Base-by-base conservation (phyloP, 2,888 invertebrate species). In the Tuta absoluta region DNA sequence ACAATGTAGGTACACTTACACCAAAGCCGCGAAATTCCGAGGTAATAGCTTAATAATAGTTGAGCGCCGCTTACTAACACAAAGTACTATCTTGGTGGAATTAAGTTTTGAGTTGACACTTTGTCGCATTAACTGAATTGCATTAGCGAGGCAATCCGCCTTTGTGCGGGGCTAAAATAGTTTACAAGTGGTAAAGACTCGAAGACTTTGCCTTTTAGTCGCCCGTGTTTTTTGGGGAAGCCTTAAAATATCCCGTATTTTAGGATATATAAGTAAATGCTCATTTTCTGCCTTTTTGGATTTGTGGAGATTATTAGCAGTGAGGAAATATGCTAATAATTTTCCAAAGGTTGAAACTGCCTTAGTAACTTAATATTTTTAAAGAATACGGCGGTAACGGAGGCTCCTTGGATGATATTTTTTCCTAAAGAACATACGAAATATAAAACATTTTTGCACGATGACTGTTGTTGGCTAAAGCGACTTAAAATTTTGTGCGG, bases 41-140 rank as follows among this genome's bases (percentile, higher is more conserved):
- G 33, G 56, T 56, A 28, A 56, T 33, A 28, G 56, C 45, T 33
- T 33, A 33, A 56, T 56, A 24, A 56, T 33, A 56, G 59, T 59
- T 59, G 59, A 38, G 65, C 64, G 65, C 67, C 64, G 48, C 38
- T 41, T 68, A 67, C 63, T 58, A 58, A 62, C 63, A 69, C 72
- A 69, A 72, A 72, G 72, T 73, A 71, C 71, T 70, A 70, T 69
- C 66, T 67, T 63, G 61, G 66, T 53, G 65, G 70, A 67, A 72
- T 69, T 71, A 69, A 68, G 66, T 65, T 69, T 67, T 66, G 68
- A 72, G 69, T 71, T 72, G 70, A 68, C 73, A 72, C 72, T 71
- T 70, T 73, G 73, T 71, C 69, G 69, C 65, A 70, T 71, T 71
- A 73, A 70, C 66, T 49, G 69, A 66, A 69, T 68, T 67, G 69